Evolutionary conservation across 2,113 vertebrate genomes (phyloP).

Genomic region (Tyto alba): DNA sequence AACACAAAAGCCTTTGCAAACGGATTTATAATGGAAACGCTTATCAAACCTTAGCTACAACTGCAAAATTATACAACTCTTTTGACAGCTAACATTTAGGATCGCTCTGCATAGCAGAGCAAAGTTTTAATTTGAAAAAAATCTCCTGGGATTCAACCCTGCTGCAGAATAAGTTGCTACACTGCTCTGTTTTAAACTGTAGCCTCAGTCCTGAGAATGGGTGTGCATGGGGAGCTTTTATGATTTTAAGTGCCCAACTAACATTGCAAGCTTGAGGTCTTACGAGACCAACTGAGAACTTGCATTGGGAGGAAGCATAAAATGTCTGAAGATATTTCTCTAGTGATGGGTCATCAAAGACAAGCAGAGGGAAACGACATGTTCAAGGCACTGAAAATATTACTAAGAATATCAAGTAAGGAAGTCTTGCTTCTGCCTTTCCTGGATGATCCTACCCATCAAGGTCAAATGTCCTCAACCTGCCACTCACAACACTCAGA

Average conservation of each 20-base stretch:
- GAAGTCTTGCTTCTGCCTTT: background rate
- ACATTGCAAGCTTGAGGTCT: background rate
- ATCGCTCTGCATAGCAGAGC: background rate
- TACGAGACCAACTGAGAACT: background rate
- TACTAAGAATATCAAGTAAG: background rate
- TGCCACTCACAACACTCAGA: background rate
- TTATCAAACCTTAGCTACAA: background rate
- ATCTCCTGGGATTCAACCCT: background rate
- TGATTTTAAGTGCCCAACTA: background rate
- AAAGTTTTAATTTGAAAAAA: background rate
- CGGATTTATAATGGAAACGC: background rate
- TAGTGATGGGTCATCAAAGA: background rate
- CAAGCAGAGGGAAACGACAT: background rate
- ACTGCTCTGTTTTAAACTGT: background rate
- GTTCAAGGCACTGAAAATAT: background rate
- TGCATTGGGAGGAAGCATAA: background rate
- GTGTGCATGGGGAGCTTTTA: background rate
- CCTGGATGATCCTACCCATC: background rate
- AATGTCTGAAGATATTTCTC: background rate
- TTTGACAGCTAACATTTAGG: background rate
- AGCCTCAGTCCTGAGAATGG: background rate
- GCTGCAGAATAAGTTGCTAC: background rate
- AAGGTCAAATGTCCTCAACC: background rate
- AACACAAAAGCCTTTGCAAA: background rate
- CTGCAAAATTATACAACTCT: background rate